Evolutionary conservation across 2,888 invertebrate species (phyloP), one percentile per base, ranked within the genome.

Genomic region (Phengaris alcon): DNA sequence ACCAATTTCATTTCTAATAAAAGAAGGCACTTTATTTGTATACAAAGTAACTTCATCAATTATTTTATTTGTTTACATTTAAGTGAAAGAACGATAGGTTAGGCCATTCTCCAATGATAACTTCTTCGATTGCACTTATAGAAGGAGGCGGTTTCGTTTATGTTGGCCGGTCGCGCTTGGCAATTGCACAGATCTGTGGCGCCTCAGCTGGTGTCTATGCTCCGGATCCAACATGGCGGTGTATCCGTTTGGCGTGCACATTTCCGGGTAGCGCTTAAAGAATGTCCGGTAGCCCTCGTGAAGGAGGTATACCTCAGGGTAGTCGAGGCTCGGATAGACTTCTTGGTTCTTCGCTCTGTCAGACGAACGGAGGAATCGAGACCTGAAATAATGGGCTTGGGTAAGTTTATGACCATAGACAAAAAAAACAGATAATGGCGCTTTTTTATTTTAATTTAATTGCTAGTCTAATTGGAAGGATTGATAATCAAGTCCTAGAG

Each of bases 221-320:
- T 95, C 94, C 0, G 97, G 97, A 86, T 99, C 97, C 77, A 96
- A 85, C 99, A 99, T 99, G 75, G 97, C 96, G 57, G 95, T 95
- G 88, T 99, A 95, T 82, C 88, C 96, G 91, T 85, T 93, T 95
- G 94, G 95, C 84, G 97, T 97, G 79, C 93, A 93, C 73, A 97
- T 90, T 0, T 94, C 91, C 46, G 95, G 90, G 84, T 95, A 95
- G 0, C 93, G 89, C 80, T 95, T 94, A 87, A 95, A 98, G 93
- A 99, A 99, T 52, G 87, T 83, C 2, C 87, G 78, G 84, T 93
- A 93, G 0, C 93, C 93, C 10, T 98, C 98, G 84, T 98, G 97
- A 46, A 99, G 94, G 2, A 99, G 93, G 89, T 99, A 99, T 3
- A 98, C 93, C 88, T 99, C 99, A 0, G 99, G 99, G 93, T 97